These are phyloP conservation scores for Pristionchus pacificus DNA, from an alignment of 1,140 invertebrate genomes.

Conservation along the genomic window DNA sequence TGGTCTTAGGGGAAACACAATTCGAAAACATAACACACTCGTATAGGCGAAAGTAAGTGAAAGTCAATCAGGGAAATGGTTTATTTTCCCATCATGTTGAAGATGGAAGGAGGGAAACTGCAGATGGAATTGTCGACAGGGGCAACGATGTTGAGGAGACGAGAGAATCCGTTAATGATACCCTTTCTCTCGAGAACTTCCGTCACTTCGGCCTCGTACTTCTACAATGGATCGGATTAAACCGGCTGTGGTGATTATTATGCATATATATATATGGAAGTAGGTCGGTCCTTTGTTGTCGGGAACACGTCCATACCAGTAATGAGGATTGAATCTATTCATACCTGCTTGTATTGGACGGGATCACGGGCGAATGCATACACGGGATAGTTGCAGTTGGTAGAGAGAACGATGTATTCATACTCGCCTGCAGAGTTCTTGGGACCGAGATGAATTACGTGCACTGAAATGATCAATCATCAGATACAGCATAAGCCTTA, in stretches of 20 bases:
- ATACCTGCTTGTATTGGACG: conserved; percentile 39
- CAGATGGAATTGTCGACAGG: conserved; percentile 43
- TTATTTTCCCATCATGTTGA: conserved; percentile 37
- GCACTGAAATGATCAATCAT: conserved; percentile 27
- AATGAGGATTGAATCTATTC: background rate
- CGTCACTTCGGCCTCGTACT: conserved; percentile 37
- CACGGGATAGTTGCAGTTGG: conserved; percentile 44
- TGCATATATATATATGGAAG: background rate
- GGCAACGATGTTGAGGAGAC: conserved; percentile 38
- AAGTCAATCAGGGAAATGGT: background rate
- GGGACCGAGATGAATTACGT: conserved; percentile 40
- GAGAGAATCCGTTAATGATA: conserved; percentile 38
- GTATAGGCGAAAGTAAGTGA: background rate
- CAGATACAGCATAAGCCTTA: conserved; percentile 3
- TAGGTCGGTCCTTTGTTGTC: too few species aligned
- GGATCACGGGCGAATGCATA: conserved; percentile 44
- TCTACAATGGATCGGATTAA: conserved; percentile 30
- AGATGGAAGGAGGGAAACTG: conserved; percentile 40
- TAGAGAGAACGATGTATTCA: conserved; percentile 38
- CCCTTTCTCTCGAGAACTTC: conserved; percentile 37
- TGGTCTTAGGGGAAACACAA: too few species aligned
- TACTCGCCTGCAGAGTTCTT: conserved; percentile 37
- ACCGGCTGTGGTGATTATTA: too few species aligned
- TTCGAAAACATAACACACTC: too few species aligned
- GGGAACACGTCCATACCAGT: background rate